Evolutionary conservation across 2,888 invertebrate genomes (phyloP), one percentile per base, ranked within the genome.

Genomic region (Nomada ferruginata): DNA sequence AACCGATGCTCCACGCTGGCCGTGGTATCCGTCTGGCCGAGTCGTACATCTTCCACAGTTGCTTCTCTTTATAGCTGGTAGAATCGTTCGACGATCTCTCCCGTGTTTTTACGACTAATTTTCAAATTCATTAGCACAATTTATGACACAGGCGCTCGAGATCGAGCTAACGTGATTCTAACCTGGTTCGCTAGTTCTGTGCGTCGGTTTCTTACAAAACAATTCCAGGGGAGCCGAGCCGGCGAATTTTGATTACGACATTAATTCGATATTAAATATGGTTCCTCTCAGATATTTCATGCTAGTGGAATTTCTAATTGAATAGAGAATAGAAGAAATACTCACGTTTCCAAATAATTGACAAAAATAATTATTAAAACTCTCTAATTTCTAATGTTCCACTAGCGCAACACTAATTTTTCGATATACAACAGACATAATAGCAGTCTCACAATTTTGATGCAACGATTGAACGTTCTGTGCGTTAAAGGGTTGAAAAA

Each of bases 1-100:
- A 85, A 90, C 84, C 87, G 82, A 87, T 87, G 86, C 69, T 79
- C 77, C 65, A 78, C 42, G 44, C 42, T 71, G 66, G 55, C 52
- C n/a, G 26, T n/a, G 29, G 61, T 50, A 36, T 57, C 66, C 73
- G 52, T 72, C 66, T 57, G 23, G 63, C 42, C 53, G 15, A 66
- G n/a, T 63, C 72, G 64, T 42, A 52, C 20, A 26, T 59, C 57
- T 57, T 13, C 13, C 29, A n/a, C n/a, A 18, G 18, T 50, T 64
- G 50, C 59, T 72, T 26, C 65, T 60, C 76, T 77, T 72, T 60
- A 60, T 26, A 13, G 23, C 20, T 15, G 15, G 2, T 36, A 10
- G 63, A 26, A 36, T 60, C 60, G 44, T 71, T 71, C 36, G 61
- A 3, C 36, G 52, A 3, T 10, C 18, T 36, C 44, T 59, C 59